Evolutionary conservation across 1,140 invertebrate genomes (phyloP).

Genomic region (Drosophila elegans): DNA sequence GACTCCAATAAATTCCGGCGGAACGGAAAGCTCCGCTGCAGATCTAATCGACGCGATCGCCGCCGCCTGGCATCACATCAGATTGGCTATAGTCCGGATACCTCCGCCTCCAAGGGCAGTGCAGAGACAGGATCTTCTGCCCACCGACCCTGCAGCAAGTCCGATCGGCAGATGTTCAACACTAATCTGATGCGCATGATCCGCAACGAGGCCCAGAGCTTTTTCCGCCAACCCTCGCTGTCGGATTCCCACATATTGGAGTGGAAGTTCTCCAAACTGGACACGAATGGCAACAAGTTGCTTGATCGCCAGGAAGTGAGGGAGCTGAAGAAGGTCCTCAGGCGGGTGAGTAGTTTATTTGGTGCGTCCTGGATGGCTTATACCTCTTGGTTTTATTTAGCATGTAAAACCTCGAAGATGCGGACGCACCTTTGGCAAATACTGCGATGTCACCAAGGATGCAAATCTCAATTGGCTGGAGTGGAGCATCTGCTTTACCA

Average conservation of each 20-base stretch:
- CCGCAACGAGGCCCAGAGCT: slow-evolving; percentile 90
- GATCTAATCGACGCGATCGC: slow-evolving; percentile 79
- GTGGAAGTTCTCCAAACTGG: slow-evolving; percentile 95
- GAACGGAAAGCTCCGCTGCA: slow-evolving; percentile 88
- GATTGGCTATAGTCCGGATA: slow-evolving; percentile 39
- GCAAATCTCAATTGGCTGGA: slow-evolving; percentile 91
- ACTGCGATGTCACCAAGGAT: slow-evolving; percentile 93
- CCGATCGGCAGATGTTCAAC: slow-evolving; percentile 92
- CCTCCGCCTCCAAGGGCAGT: slow-evolving; percentile 35
- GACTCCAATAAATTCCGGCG: slow-evolving; percentile 88
- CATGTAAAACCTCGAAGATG: slow-evolving; percentile 94
- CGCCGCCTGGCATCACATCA: slow-evolving; percentile 73
- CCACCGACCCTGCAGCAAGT: slow-evolving; percentile 87
- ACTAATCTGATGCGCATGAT: slow-evolving; percentile 93
- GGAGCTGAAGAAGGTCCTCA: slow-evolving; percentile 91
- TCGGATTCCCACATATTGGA: slow-evolving; percentile 87
- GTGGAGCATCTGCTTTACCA: slow-evolving; percentile 93
- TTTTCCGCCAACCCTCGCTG: slow-evolving; percentile 21
- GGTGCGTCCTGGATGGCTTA: background rate
- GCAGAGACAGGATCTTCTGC: slow-evolving; percentile 45
- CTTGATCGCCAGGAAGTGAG: slow-evolving; percentile 92
- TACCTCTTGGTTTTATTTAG: slow-evolving; percentile 60
- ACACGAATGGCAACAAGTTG: slow-evolving; percentile 90
- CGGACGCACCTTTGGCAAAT: slow-evolving; percentile 93
- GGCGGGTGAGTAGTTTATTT: slow-evolving; percentile 87